Percentiles rank a stretch among this genome's conserved stretches.
Conservation (phyloP, 2,797 vertebrate species). For the Leptodactylus fallax region DNA sequence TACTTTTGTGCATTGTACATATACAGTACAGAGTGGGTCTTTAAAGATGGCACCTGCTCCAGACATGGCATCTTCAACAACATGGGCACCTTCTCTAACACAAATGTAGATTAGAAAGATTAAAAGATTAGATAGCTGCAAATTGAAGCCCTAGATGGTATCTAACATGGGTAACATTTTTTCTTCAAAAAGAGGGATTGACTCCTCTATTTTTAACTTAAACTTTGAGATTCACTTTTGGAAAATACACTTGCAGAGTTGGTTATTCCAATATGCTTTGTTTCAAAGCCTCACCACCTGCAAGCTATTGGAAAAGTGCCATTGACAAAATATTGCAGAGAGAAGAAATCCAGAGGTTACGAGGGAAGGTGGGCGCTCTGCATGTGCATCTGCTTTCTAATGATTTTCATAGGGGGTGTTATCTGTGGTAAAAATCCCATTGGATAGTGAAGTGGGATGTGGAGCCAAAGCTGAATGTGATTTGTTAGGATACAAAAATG, state of each 20-base stretch:
- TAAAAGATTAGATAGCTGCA: too few species aligned
- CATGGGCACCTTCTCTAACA: too few species aligned
- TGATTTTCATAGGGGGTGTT: conserved; percentile 34
- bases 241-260: background rate
- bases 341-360: conserved; percentile 5
- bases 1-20: too few species aligned
- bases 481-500: background rate
- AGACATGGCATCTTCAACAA: too few species aligned
- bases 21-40: too few species aligned
- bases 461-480: background rate
- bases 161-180: too few species aligned
- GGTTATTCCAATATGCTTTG: background rate
- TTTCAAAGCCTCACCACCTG: conserved; percentile 25
- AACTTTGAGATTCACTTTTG: background rate
- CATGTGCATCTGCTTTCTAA: conserved; percentile 18
- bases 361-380: background rate
- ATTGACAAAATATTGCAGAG: conserved; percentile 7
- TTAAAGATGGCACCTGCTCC: too few species aligned
- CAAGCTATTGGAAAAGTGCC: conserved; percentile 37
- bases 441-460: conserved; percentile 46
- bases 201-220: too few species aligned
- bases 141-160: too few species aligned
- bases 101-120: too few species aligned
- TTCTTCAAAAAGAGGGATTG: background rate
- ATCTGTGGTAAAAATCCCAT: conserved; percentile 29